phyloP scores from a whole-genome alignment of 2,113 vertebrate species.

The Rhinolophus sinicus region DNA sequence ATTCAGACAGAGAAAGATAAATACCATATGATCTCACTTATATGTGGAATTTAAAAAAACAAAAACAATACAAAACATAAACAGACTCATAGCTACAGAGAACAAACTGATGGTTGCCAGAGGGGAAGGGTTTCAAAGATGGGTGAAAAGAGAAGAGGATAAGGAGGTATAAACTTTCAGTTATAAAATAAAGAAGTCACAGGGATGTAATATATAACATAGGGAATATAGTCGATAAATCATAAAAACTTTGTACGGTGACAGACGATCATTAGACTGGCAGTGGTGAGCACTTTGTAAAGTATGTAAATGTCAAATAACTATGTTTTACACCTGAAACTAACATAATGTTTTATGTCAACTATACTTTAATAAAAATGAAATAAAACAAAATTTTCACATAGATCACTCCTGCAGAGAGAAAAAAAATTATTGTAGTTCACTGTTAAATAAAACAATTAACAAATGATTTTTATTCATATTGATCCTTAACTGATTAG shows the following conservation, averaged over 20 bases:
- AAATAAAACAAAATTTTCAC: constrained; percentile 8
- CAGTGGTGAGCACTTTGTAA: background rate
- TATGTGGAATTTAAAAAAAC: background rate
- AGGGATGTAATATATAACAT: background rate
- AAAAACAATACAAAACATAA: background rate
- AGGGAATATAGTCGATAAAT: background rate
- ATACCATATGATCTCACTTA: background rate
- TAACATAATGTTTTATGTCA: background rate
- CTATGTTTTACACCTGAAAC: background rate
- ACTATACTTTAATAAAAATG: background rate
- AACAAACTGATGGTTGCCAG: background rate
- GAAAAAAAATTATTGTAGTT: constrained; percentile 11
- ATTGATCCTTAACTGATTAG: background rate
- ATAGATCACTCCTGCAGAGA: background rate
- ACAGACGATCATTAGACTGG: background rate
- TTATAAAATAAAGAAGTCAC: background rate
- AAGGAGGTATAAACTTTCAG: background rate
- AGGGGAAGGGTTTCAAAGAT: background rate
- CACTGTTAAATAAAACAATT: constrained; percentile 46
- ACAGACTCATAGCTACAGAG: background rate
- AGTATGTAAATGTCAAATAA: background rate
- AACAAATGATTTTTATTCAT: background rate
- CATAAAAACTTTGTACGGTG: background rate
- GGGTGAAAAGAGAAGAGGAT: background rate
- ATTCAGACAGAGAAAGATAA: background rate